phyloP scores from a whole-genome alignment of 2,797 vertebrate species.

The Neopelma chrysocephalum region DNA sequence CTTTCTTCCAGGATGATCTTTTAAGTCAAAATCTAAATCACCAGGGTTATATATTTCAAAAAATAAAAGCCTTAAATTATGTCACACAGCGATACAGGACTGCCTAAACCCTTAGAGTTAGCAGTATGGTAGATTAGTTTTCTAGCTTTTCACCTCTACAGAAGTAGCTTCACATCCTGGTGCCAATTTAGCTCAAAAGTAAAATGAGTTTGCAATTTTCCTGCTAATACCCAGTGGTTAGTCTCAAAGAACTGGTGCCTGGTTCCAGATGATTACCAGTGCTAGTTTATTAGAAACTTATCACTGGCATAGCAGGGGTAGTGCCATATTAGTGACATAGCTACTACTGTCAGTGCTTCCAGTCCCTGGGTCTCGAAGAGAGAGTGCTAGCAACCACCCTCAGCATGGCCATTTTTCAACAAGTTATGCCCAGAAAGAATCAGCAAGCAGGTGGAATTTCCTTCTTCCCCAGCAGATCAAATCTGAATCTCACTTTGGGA shows the following conservation, averaged over 20 bases:
- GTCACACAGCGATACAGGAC: not conserved
- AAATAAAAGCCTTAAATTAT: not conserved
- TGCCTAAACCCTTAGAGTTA: not conserved
- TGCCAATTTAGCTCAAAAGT: not conserved
- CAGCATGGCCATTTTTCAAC: not conserved
- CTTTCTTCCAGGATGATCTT: not conserved
- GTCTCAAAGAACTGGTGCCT: not conserved
- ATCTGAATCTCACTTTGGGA: not conserved
- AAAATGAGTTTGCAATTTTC: not conserved
- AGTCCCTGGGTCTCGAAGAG: not conserved
- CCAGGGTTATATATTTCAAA: not conserved
- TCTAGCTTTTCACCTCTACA: not conserved
- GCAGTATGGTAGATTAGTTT: not conserved
- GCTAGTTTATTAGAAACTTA: not conserved
- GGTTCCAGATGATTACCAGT: not conserved
- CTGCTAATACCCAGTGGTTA: not conserved
- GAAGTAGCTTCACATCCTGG: not conserved
- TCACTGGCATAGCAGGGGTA: not conserved
- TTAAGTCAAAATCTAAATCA: slow-evolving; percentile 44
- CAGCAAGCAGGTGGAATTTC: not conserved
- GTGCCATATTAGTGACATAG: not conserved
- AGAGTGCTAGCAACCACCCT: not conserved
- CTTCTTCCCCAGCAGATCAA: not conserved
- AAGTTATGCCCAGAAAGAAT: not conserved
- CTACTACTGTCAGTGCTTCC: not conserved